Percentiles rank a stretch among this genome's conserved stretches.
phyloP scores from a whole-genome alignment of 2,888 invertebrate species.

The Octodonta nipae region DNA sequence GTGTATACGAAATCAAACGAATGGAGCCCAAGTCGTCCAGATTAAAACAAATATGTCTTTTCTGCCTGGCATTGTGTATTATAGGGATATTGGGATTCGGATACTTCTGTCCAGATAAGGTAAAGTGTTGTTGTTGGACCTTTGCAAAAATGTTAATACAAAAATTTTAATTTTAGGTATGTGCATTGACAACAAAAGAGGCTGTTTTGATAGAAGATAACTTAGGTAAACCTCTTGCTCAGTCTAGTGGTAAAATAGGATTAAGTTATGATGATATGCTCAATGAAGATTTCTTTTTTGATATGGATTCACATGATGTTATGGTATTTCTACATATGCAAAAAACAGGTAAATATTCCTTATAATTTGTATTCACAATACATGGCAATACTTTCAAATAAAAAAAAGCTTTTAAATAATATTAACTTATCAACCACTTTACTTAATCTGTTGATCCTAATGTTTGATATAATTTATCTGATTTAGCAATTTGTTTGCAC shows the following conservation, averaged over 20 bases:
- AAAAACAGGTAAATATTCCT: constrained; percentile 62
- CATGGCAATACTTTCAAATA: too few relatives aligned
- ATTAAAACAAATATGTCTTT: constrained; percentile 64
- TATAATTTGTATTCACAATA: too few relatives aligned
- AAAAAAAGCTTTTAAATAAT: too few relatives aligned
- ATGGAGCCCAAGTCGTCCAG: constrained; percentile 72
- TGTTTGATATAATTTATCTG: too few relatives aligned
- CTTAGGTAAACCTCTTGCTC: constrained; percentile 30
- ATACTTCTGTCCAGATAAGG: constrained; percentile 80
- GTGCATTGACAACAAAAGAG: constrained; percentile 56
- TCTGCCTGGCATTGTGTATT: constrained; percentile 69
- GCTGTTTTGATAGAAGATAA: constrained; percentile 36
- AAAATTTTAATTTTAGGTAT: constrained; percentile 41
- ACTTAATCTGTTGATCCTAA: too few relatives aligned
- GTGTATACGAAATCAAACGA: constrained; percentile 68
- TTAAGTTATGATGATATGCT: constrained; percentile 77
- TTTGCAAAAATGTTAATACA: background rate
- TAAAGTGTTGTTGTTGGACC: constrained; percentile 31
- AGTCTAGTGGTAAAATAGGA: constrained; percentile 44
- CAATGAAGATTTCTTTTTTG: constrained; percentile 76
- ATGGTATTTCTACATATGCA: constrained; percentile 97
- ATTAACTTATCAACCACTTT: too few relatives aligned
- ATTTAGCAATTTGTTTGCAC: too few relatives aligned
- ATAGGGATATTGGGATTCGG: constrained; percentile 81
- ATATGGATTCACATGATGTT: constrained; percentile 87